These are phyloP conservation scores for Aurelia sp. DNA, from an alignment of 30 jellyfish, hydroid and myxozoan species.

Conservation along the genomic window DNA sequence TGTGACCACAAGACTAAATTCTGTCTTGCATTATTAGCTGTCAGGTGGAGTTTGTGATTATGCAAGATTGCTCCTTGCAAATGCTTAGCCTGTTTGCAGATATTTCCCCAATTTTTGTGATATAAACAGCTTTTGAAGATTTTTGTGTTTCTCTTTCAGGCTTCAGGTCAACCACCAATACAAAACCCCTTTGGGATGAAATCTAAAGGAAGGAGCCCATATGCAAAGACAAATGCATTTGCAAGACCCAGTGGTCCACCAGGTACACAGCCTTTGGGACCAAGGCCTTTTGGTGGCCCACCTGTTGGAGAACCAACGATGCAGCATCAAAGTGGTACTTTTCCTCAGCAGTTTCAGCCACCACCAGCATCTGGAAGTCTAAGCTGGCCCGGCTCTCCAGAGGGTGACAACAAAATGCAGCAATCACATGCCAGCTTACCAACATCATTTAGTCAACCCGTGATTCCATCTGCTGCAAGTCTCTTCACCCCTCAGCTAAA, in stretches of 20 bases:
- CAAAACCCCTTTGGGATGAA: slow-evolving; percentile 54
- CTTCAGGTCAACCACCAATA: neutral
- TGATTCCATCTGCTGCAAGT: neutral
- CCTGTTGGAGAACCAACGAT: neutral
- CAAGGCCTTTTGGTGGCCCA: neutral
- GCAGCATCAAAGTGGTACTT: neutral
- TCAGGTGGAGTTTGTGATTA: neutral
- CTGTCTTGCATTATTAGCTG: no score
- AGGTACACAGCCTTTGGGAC: neutral
- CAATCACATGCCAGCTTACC: slow-evolving; percentile 5
- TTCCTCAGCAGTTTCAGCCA: neutral
- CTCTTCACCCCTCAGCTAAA: neutral
- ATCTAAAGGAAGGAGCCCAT: slow-evolving; percentile 33
- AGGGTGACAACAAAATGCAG: neutral
- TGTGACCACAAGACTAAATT: no score
- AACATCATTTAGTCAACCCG: neutral
- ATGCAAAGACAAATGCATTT: slow-evolving; percentile 17
- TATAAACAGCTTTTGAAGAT: no score
- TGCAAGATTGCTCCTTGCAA: neutral
- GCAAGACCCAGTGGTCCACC: slow-evolving; percentile 1
- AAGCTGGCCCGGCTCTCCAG: slow-evolving; percentile 57
- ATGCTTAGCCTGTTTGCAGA: neutral
- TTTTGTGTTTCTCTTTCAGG: no score
- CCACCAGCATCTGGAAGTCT: slow-evolving; percentile 25
- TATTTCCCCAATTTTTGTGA: neutral